Evolutionary conservation across 2,888 invertebrate genomes (phyloP).

Genomic region (Caenorhabditis sp.): DNA sequence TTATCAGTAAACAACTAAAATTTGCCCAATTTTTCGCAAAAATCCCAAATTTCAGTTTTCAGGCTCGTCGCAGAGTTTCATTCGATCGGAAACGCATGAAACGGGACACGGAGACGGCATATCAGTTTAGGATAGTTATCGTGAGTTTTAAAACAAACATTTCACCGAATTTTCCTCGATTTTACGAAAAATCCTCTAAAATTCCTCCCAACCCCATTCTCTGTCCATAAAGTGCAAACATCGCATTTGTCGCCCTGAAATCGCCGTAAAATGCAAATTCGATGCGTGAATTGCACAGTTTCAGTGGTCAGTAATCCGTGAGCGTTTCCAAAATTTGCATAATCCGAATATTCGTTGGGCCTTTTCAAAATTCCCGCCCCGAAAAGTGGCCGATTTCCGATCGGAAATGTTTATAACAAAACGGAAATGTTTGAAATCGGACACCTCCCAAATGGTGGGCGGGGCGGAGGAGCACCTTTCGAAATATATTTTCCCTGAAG

Average conservation of each 20-base stretch:
- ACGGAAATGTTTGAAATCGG: constrained; percentile 47
- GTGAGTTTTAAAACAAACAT: no score
- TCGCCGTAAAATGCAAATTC: no score
- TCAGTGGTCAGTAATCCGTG: constrained; percentile 16
- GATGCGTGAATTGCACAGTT: constrained; percentile 1
- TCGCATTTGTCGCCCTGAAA: not conserved
- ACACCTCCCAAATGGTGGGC: constrained; percentile 10
- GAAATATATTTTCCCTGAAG: no score
- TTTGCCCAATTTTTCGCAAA: no score
- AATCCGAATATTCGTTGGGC: no score
- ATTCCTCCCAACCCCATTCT: no score
- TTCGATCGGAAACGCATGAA: constrained; percentile 19
- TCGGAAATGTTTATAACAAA: constrained; percentile 28
- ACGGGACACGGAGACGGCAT: not conserved
- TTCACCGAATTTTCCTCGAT: no score
- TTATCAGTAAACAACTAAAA: no score
- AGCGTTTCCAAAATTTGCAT: not conserved
- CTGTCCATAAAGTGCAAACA: constrained; percentile 14
- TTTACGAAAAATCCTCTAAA: not conserved
- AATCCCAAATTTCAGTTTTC: no score
- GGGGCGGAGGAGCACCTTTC: not conserved
- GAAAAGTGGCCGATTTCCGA: constrained; percentile 6
- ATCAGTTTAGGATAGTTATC: not conserved
- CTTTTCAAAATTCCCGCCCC: not conserved
- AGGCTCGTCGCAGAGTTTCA: no score